Percentiles rank a stretch among this genome's conserved stretches.
These are phyloP conservation scores for Crypturellus tataupa DNA, from an alignment of 2,797 vertebrate genomes.

Conservation along the genomic window DNA sequence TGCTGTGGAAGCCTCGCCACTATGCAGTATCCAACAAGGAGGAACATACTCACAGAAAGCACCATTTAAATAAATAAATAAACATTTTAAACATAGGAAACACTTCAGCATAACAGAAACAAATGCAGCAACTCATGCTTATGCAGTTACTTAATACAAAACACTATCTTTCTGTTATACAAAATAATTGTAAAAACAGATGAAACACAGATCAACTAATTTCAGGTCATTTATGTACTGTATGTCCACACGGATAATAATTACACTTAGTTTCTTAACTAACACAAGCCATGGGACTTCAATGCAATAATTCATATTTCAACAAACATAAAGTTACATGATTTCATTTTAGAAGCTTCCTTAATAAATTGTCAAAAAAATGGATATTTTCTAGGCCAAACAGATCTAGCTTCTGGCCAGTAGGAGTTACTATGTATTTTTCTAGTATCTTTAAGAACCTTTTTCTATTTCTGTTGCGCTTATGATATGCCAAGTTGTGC, in stretches of 20 bases:
- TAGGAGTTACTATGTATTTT: background rate
- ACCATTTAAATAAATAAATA: background rate
- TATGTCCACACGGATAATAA: too few species aligned
- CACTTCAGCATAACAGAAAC: background rate
- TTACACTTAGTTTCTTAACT: background rate
- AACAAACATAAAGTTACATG: background rate
- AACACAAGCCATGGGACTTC: background rate
- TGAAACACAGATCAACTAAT: background rate
- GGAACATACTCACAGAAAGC: background rate
- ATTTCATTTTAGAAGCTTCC: conserved; percentile 2
- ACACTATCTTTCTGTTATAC: background rate
- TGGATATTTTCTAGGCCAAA: background rate
- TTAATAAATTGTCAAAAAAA: background rate
- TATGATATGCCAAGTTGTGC: background rate
- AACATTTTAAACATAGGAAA: background rate
- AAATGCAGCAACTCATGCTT: background rate
- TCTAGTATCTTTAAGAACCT: background rate
- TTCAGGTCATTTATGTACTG: background rate
- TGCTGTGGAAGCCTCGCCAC: too few species aligned
- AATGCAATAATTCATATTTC: background rate
- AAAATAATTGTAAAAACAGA: background rate
- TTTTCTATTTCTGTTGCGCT: background rate
- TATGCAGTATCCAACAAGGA: background rate
- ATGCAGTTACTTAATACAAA: background rate
- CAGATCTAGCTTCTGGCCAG: background rate